Base-by-base conservation (phyloP, 2,113 vertebrate genomes). In the Alexandromys fortis region DNA sequence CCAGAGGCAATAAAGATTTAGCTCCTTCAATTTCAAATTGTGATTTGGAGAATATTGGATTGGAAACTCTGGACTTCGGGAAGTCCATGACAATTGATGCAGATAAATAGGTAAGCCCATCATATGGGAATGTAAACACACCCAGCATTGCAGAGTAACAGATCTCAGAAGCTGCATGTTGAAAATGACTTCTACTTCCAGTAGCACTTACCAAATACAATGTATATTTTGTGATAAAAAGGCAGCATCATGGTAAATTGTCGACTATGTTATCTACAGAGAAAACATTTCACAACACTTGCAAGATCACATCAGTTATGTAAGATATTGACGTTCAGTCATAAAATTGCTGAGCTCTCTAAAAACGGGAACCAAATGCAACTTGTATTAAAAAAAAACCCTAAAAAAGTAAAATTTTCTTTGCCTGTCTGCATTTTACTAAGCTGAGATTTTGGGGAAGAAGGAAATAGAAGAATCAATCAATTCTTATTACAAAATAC, bases 401-500 rank as follows among this genome's bases (percentile, higher is more conserved):
- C 87, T 77, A n/a, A 72, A 76, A 30, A 76, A 65, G 42, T 70
- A 73, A 42, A 10, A 49, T 0, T 52, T 14, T 8, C 16, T 76
- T 89, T 70, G 11, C 1, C 78, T 83, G 52, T 67, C 33, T 2
- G 16, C 70, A 78, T 70, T 61, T 94, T 92, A 95, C 24, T 87
- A 28, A 4, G 47, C 55, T 96, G 4, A 97, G 79, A 21, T 67
- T 92, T 63, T 67, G n/a, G 73, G 42, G 72, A 78, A 77, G 61
- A 96, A 94, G 26, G 7, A 7, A 94, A 78, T 81, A 22, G 78
- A 95, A 95, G 16, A 63, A 16, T n/a, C 79, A 77, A 76, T 93
- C 77, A 96, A 89, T 94, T 85, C 83, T 96, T 58, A 93, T 97
- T 97, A 35, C 8, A 92, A 61, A 92, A 96, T 38, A 91, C 67